Conservation (phyloP, 2,113 vertebrate genomes). For the Chrysemys picta region DNA sequence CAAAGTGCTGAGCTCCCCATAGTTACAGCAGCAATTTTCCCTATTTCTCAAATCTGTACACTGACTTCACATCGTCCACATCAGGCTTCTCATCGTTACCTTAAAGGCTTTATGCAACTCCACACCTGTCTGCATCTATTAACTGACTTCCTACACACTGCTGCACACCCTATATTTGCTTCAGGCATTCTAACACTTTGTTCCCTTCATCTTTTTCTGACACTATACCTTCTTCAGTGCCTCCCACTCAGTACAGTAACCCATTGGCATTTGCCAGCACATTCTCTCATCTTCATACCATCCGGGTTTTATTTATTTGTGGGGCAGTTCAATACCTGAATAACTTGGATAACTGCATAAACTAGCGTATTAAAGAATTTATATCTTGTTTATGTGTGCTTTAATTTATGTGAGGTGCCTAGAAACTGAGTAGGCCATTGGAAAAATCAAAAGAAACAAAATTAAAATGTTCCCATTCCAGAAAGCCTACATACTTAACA, state of each 20-base stretch:
- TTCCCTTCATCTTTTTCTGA: background rate
- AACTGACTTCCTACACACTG: background rate
- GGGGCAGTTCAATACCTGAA: background rate
- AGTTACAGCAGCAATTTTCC: rapidly evolving
- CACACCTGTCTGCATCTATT: background rate
- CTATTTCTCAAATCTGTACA: background rate
- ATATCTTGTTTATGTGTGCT: background rate
- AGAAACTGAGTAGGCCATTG: rapidly evolving
- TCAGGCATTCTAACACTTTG: background rate
- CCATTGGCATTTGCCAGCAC: background rate
- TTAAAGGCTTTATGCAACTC: background rate
- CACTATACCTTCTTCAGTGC: background rate
- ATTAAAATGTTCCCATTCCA: background rate
- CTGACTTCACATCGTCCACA: background rate
- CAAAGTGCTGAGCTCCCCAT: background rate
- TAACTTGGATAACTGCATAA: background rate
- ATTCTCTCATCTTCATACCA: background rate
- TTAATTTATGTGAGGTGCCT: rapidly evolving
- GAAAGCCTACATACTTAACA: background rate
- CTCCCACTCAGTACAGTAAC: background rate
- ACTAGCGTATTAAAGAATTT: rapidly evolving
- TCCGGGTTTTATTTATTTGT: background rate
- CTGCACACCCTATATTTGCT: background rate
- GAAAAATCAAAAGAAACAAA: background rate
- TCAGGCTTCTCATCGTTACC: background rate